These are phyloP conservation scores for Drosophila lutescens DNA, from an alignment of 2,888 invertebrate species.

Conservation along the genomic window DNA sequence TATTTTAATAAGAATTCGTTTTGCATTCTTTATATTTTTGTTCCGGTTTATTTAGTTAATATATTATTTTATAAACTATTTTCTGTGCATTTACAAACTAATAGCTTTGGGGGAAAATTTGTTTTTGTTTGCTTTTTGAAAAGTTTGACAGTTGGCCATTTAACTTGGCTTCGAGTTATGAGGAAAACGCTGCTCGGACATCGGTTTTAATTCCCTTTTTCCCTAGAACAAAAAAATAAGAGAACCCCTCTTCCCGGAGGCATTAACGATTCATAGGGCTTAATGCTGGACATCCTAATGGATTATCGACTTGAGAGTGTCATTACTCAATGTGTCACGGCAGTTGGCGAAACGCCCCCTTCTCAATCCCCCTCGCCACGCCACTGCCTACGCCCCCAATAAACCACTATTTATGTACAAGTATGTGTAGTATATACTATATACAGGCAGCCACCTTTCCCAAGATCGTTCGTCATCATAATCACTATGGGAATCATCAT, in stretches of 20 bases:
- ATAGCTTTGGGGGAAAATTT: not conserved
- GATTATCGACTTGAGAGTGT: constrained; percentile 60
- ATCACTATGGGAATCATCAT: constrained; percentile 24
- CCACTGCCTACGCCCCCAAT: not conserved
- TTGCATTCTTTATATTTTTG: no score
- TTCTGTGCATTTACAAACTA: not conserved
- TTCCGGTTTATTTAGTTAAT: no score
- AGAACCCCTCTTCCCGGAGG: not conserved
- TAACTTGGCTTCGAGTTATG: constrained; percentile 10
- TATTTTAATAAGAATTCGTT: no score
- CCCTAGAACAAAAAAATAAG: not conserved
- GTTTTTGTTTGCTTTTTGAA: constrained; percentile 3
- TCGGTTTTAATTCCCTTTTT: constrained; percentile 14
- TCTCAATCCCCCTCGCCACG: not conserved
- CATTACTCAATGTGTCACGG: constrained; percentile 73
- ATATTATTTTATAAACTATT: not conserved
- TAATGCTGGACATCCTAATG: constrained; percentile 28
- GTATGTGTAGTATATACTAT: not conserved
- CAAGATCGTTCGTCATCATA: constrained; percentile 25
- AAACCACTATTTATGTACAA: not conserved
- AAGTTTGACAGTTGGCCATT: constrained; percentile 22
- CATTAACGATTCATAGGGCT: constrained; percentile 41
- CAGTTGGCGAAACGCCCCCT: constrained; percentile 15
- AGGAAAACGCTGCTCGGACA: not conserved
- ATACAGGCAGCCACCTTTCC: not conserved